Evolutionary conservation across 2,797 vertebrate genomes (phyloP), one percentile per base, ranked within the genome.

Genomic region (Bryconaethiops microstoma): DNA sequence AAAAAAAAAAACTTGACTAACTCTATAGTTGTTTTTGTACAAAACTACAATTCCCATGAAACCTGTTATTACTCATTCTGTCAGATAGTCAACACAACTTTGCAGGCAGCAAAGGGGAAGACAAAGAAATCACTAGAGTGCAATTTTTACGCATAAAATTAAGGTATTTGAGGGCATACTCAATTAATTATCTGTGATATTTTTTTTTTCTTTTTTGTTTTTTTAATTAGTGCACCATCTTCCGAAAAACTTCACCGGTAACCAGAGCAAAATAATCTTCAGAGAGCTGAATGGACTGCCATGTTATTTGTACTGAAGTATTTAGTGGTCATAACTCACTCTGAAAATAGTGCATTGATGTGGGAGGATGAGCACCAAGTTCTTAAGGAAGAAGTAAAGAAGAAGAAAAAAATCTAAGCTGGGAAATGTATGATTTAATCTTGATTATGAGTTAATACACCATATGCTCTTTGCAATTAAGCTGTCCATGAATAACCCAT

Each of bases 381-480:
- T 77, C 76, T 83, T 57, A 76, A 19, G 23, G 77, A 76, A 82
- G 83, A 87, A 85, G 81, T 57, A 76, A 19, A 21, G 77, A 76
- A 82, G 83, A 87, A 85, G 81, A 35, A 35, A 83, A 83, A 70
- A 17, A 87, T 88, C 79, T 82, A 76, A 84, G 82, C 84, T 69
- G 67, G 76, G 82, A 88, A 90, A 88, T 83, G 82, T 90, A 90
- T 85, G 86, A 92, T 93, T 94, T 87, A 89, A 93, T 94, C 92
- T 94, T 92, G 88, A 94, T 93, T 91, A 94, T 88, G 87, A 91
- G 85, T 90, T 94, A 92, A 94, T 92, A 88, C 83, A 86, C 89
- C 92, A 91, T 94, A 93, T 92, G 92, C 90, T 91, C 88, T 90
- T 88, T 84, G 90, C 91, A 92, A 94, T 94, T 92, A 95, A 86